Evolutionary conservation across 2,797 vertebrate species (phyloP), one percentile per base, ranked within the genome.

Genomic region (Sebastes diploproa): DNA sequence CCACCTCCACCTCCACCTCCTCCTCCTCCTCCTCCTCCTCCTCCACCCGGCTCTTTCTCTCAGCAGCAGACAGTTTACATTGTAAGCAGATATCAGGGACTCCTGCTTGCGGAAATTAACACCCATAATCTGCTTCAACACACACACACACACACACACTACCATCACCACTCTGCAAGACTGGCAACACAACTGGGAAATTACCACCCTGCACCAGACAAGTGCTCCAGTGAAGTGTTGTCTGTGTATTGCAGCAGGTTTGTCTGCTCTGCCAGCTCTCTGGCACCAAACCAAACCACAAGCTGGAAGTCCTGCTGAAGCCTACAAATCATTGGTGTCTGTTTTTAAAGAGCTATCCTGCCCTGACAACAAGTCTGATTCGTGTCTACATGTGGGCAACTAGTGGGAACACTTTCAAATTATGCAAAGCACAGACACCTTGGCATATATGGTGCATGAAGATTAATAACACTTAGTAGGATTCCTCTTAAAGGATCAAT

Each of bases 101-200:
- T 77, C 66, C 66, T 52, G 42, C 64, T 78, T 62, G 72, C 86
- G 78, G 80, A 89, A 88, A 89, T 83, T 22, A 86, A 90, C 82
- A 89, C 85, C 79, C 80, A 70, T 76, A 89, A 89, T 82, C 78
- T 83, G n/a, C 72, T 68, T 75, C 30, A 38, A 65, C 50, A 70
- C 66, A 75, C 74, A 75, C 55, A 65, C 50, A 70, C 62, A 60
- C 50, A 68, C 62, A 75, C 55, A 67, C 65, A 68, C 62, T 2
- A 60, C 74, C 27, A 63, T 32, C 38, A 75, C 20, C 20, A 52
- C 20, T 79, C 46, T 64, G 63, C 69, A 86, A 86, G 72, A 68
- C 54, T 80, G 75, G 62, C 64, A 77, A 12, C 61, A 10, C 61
- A 10, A 64, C 77, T 25, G 69, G 80, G 74, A 85, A 87, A 91